These are phyloP conservation scores for Nemurella pictetii DNA, from an alignment of 2,888 invertebrate species.

Conservation along the genomic window DNA sequence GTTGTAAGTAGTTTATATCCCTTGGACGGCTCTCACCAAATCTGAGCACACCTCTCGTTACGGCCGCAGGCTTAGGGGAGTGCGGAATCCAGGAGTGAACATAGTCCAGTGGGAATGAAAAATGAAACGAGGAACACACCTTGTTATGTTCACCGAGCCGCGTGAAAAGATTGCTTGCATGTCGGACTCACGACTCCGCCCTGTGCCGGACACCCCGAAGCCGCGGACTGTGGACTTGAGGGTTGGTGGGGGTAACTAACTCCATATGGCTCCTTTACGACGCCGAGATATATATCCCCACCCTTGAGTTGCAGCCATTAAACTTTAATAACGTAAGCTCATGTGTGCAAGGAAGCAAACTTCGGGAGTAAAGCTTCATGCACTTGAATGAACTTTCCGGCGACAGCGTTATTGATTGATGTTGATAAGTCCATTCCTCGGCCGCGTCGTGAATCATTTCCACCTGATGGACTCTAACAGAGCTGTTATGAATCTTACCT, in stretches of 20 bases:
- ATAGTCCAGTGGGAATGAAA: not conserved
- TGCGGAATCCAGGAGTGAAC: not conserved
- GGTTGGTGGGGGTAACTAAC: not conserved
- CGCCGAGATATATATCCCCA: not conserved
- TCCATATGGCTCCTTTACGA: not conserved
- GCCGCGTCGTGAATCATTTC: not conserved
- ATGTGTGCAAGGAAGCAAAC: not conserved
- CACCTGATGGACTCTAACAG: not conserved
- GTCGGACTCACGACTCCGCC: not conserved
- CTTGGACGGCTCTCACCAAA: no score
- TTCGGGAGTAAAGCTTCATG: not conserved
- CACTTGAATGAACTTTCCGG: not conserved
- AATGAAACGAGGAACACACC: not conserved
- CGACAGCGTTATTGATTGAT: not conserved
- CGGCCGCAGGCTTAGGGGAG: not conserved
- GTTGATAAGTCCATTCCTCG: not conserved
- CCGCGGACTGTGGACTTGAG: no score
- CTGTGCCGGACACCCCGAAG: not conserved
- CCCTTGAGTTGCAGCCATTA: not conserved
- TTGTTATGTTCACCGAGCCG: not conserved
- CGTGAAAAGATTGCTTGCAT: not conserved
- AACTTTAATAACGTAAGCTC: not conserved
- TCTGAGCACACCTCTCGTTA: not conserved
- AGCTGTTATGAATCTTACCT: not conserved
- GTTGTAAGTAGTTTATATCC: no score